Evolutionary conservation across 1,140 invertebrate species (phyloP), one percentile per base, ranked within the genome.

Genomic region (Ostrea edulis): DNA sequence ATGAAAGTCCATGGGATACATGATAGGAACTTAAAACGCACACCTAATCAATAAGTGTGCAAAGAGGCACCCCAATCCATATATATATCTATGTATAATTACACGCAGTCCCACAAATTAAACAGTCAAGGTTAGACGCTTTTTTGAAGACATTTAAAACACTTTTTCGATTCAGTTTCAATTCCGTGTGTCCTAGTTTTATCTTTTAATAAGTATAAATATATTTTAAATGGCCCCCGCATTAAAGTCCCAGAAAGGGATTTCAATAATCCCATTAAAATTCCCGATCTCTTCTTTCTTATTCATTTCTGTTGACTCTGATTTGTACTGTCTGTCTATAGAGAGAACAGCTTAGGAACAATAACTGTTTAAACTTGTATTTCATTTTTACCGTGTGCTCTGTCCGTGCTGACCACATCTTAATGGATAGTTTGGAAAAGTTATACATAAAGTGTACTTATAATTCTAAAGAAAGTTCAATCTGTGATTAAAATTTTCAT

Each of bases 241-340:
- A 77, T 77, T 77, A 29, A 77, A 25, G 25, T 29, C 68, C 68
- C 68, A 4, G 29, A 77, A 77, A 77, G 68, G 68, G 68, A 77
- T 77, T 77, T 77, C 25, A 77, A 77, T 77, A 77, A 77, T 77
- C 68, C 68, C 68, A 77, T 77, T 77, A 77, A 35, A 77, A 77
- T 77, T 77, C 68, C 29, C 12, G 68, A 77, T 77, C 68, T 77
- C 29, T 77, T 77, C 68, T 77, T 77, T 77, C 55, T 77, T 77
- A 22, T 29, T 77, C 14, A 22, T 25, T 77, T 77, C 29, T 17
- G 25, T 77, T 77, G 68, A 77, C 68, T 77, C 68, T 77, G 68
- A 77, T 77, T 77, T 77, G 25, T 29, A 12, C 68, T 77, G 68
- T 77, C 68, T 77, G 68, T 77, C 22, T 77, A 77, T 29, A 77